These are phyloP conservation scores for Syngnathus acus DNA, from an alignment of 2,797 vertebrate species.

Conservation along the genomic window DNA sequence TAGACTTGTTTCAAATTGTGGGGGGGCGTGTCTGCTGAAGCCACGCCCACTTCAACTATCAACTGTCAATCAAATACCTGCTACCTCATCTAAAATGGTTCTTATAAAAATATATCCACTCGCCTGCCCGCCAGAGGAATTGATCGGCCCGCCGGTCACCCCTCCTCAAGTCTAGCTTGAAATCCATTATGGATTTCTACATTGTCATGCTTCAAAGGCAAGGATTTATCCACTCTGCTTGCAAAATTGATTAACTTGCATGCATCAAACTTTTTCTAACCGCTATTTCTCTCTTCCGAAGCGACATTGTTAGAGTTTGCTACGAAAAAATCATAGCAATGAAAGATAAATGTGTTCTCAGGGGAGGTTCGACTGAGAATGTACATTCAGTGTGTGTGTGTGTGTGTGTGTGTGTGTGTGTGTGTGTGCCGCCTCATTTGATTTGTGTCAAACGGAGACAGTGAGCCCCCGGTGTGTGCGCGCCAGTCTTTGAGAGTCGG, in stretches of 20 bases:
- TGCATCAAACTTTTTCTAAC: background rate
- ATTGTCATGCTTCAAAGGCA: too few species aligned
- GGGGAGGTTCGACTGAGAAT: slow-evolving; percentile 13
- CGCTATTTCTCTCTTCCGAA: background rate
- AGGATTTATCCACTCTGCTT: too few species aligned
- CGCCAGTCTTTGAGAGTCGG: slow-evolving; percentile 43
- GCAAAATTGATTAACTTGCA: too few species aligned
- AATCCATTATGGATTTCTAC: background rate
- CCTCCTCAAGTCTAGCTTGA: background rate
- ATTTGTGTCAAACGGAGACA: slow-evolving; percentile 50
- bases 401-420: slow-evolving; percentile 31
- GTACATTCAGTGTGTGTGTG: slow-evolving; percentile 23
- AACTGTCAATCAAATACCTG: too few species aligned
- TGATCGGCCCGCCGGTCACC: too few species aligned
- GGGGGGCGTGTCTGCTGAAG: too few species aligned
- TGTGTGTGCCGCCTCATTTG: slow-evolving; percentile 38
- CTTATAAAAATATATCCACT: too few species aligned
- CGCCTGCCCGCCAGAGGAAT: too few species aligned
- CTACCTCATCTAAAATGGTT: too few species aligned
- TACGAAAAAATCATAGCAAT: background rate
- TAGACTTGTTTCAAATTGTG: too few species aligned
- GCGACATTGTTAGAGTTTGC: background rate
- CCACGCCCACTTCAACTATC: too few species aligned
- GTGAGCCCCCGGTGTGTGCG: slow-evolving; percentile 27
- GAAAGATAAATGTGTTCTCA: slow-evolving; percentile 3